Percentiles rank a stretch among this genome's conserved stretches.
phyloP scores from a whole-genome alignment of 2,888 invertebrate species.

The Gymnosoma rotundatum region DNA sequence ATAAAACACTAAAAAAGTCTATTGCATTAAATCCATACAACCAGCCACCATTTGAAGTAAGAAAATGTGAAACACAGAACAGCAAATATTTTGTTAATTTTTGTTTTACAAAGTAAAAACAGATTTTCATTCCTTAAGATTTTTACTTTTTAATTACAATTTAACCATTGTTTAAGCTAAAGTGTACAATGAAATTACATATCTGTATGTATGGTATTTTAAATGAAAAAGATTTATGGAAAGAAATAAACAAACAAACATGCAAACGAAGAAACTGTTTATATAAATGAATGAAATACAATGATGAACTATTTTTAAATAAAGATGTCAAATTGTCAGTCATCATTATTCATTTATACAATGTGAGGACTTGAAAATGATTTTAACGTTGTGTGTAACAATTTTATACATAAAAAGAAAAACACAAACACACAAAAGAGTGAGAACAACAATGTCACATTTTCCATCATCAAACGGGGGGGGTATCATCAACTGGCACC shows the following conservation, averaged over 20 bases:
- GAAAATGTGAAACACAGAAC: neutral
- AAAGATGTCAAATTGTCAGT: constrained; percentile 63
- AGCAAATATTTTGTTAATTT: neutral
- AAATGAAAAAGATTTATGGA: constrained; percentile 19
- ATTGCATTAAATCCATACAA: constrained; percentile 49
- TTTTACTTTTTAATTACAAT: constrained; percentile 37
- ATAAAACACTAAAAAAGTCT: constrained; percentile 51
- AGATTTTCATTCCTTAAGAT: constrained; percentile 32
- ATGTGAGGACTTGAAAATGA: constrained; percentile 5
- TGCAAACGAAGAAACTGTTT: neutral
- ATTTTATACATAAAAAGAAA: neutral
- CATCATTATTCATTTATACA: constrained; percentile 45
- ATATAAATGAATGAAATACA: constrained; percentile 14
- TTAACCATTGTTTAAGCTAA: constrained; percentile 29
- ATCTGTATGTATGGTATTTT: neutral
- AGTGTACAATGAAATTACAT: neutral
- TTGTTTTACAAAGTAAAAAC: constrained; percentile 21
- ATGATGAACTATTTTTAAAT: constrained; percentile 50
- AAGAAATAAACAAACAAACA: neutral
- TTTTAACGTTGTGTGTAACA: constrained; percentile 17
- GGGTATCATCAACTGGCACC: constrained; percentile 1
- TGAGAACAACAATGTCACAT: constrained; percentile 18
- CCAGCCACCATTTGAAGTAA: constrained; percentile 20
- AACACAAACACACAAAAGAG: too few species aligned
- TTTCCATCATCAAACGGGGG: constrained; percentile 16